Evolutionary conservation across 2,888 invertebrate genomes (phyloP), one percentile per base, ranked within the genome.

Genomic region (Hofmannophila pseudospretella): DNA sequence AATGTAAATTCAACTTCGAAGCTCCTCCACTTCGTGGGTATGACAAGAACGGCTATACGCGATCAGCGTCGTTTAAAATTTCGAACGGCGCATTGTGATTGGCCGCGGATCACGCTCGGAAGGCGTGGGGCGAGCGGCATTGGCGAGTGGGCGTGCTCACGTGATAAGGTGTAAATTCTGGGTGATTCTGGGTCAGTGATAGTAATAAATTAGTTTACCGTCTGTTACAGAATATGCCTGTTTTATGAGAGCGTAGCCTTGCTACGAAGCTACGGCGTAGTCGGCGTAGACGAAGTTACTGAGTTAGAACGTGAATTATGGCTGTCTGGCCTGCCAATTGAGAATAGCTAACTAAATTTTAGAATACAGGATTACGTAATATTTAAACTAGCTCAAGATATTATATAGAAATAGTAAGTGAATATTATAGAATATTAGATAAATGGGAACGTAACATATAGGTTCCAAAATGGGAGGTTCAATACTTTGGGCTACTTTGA

Each of bases 131-230:
- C 67, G 66, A 54, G 62, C 60, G 66, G 61, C 57, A 59, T 64
- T 60, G 68, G 60, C 58, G 62, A 58, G 62, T 76, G 70, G 85
- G 86, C 85, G 86, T 84, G 84, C 70, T 68, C 51, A 45, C 51
- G 43, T 56, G 54, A 54, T 56, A 59, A 68, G 59, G 72, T 66
- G 72, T 66, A 62, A 71, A 71, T 69, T 68, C 69, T 60, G 58
- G 30, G 32, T 36, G 36, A 39, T 62, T 62, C 63, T 60, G 61
- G 61, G 63, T 58, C 72, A 68, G 60, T 62, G 67, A 70, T 65
- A 60, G 55, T 70, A 66, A 71, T 72, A 75, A 75, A 72, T 74
- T 71, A 68, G 65, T 67, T 67, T 66, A 54, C 54, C 53, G 37
- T 47, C 47, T 53, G 60, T 68, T 65, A 66, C 67, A 64, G 64